Base-by-base conservation (phyloP, 2,888 invertebrate species). In the Cephus rjabovi region DNA sequence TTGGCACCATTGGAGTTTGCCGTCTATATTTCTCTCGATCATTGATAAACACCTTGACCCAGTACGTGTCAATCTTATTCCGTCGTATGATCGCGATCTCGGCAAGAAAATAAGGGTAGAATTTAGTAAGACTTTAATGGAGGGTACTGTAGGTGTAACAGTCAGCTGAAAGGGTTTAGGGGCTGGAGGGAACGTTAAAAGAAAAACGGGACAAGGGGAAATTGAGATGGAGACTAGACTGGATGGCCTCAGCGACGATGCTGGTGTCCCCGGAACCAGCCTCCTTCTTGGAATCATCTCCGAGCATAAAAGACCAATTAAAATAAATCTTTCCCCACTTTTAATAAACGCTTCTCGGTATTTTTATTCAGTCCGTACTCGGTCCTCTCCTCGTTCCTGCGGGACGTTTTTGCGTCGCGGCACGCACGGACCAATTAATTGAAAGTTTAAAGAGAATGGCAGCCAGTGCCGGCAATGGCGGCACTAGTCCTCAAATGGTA, bases 291-390 rank as follows among this genome's bases (percentile, higher is more conserved):
- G 76, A 76, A 76, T 34, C 76, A 76, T 34, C 34, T 73, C 70
- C 31, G 37, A 34, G 71, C 56, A 70, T 69, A 79, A 79, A 76
- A 74, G 76, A 69, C 76, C 79, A 76, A 79, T 79, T 79, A 79
- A 79, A 79, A 76, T 76, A 74, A 74, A 79, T 79, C 79, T 79
- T 76, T 76, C 79, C 79, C 79, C 76, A 76, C 73, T 73, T 79
- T 79, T 79, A 79, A 79, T 79, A 79, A 79, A 74, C 76, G 35
- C 68, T 76, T 79, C 76, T 37, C 35, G 76, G 79, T 79, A 79
- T 74, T 79, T 76, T 76, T 70, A 79, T 76, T 79, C 76, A 74
- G 35, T 74, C 37, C 34, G 40, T 34, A 35, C 23, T n/a, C 56
- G 34, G 74, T 1, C 40, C 30, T 23, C 34, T 73, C 73, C 73